Evolutionary conservation across 2,888 invertebrate genomes (phyloP).

Genomic region (Dendrolimus pini): DNA sequence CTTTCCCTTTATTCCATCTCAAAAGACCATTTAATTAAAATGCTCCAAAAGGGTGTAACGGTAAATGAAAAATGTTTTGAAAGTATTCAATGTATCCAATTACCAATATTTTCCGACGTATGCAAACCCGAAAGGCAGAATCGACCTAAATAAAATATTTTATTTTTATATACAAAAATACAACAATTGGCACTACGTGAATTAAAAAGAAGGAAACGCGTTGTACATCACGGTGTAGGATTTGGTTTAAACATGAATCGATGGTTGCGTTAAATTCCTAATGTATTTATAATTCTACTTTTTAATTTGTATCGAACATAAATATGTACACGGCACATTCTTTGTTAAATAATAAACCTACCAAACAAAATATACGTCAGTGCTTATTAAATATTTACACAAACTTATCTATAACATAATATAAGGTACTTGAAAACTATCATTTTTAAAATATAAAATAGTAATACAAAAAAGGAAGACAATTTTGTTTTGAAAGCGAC

Average conservation of each 20-base stretch:
- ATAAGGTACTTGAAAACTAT: constrained; percentile 53
- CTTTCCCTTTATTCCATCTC: no score
- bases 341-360: constrained; percentile 51
- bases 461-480: constrained; percentile 13
- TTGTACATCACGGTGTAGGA: constrained; percentile 70
- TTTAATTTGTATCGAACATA: constrained; percentile 52
- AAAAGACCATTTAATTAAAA: not conserved
- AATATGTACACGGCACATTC: constrained; percentile 67
- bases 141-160: constrained; percentile 8
- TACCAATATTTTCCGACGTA: not conserved
- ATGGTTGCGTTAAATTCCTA: constrained; percentile 6
- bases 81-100: no score
- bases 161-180: constrained; percentile 33
- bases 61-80: not conserved
- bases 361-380: constrained; percentile 47
- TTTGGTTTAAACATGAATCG: constrained; percentile 51
- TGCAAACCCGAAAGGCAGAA: constrained; percentile 1
- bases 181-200: constrained; percentile 62
- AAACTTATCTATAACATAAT: constrained; percentile 46
- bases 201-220: constrained; percentile 21
- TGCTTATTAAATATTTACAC: constrained; percentile 61
- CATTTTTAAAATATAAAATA: constrained; percentile 12
- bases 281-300: no score
- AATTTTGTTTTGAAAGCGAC: constrained; percentile 23
- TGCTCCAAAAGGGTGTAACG: not conserved